phyloP scores from a whole-genome alignment of 2,888 invertebrate species.

The Parapristionchus giblindavisi region DNA sequence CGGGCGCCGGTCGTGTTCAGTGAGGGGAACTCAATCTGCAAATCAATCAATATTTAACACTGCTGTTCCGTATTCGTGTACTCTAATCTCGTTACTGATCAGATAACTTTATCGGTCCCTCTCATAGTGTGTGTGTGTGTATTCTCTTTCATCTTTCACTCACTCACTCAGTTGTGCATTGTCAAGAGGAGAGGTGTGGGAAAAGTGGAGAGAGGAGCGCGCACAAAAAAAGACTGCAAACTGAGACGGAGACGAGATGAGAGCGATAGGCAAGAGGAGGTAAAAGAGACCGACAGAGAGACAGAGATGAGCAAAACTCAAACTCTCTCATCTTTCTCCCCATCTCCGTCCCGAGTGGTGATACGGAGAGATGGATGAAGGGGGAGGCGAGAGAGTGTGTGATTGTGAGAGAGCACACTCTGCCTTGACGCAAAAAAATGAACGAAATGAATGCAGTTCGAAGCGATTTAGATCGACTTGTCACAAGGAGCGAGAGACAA shows the following conservation, averaged over 20 bases:
- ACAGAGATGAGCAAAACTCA: background rate
- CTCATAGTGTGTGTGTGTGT: background rate
- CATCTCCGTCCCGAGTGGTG: background rate
- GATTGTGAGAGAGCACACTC: background rate
- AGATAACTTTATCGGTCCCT: background rate
- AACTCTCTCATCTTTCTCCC: background rate
- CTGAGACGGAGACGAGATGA: background rate
- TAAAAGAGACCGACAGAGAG: constrained; percentile 2
- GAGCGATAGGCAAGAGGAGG: background rate
- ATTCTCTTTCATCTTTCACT: background rate
- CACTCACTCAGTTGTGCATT: too few species aligned
- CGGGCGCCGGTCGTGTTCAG: constrained; percentile 39
- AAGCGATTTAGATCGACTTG: too few species aligned
- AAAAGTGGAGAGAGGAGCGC: background rate
- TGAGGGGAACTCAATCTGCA: constrained; percentile 48
- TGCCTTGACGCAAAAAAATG: background rate
- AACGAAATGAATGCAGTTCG: too few species aligned
- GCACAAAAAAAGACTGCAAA: background rate
- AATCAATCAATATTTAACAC: background rate
- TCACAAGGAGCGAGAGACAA: background rate
- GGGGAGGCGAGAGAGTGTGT: background rate
- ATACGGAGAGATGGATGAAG: background rate
- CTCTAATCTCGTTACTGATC: constrained; percentile 4
- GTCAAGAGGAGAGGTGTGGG: background rate
- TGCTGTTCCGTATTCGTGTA: background rate